A percentile compares a stretch with the other conserved stretches of the same genome.
phyloP scores from a whole-genome alignment of 1,140 invertebrate genomes.

The Drosophila dunni region DNA sequence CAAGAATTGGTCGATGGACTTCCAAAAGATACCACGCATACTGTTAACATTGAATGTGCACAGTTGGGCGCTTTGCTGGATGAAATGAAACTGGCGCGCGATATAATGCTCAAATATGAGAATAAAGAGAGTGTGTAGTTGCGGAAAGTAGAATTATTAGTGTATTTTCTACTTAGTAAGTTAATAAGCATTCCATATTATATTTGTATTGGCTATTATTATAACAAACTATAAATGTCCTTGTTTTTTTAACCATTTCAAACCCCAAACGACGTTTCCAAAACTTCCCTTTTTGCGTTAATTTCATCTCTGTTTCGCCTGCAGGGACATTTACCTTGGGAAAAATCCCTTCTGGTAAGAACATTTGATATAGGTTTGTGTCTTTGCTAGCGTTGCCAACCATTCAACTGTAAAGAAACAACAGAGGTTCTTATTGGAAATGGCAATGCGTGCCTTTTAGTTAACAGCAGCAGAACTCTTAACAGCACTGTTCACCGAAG shows the following conservation, averaged over 20 bases:
- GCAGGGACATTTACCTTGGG: slow-evolving; percentile 1
- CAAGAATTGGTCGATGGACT: slow-evolving; percentile 80
- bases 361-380: not conserved
- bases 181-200: no score
- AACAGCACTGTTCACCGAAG: no score
- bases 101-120: slow-evolving; percentile 74
- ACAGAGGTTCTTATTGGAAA: not conserved
- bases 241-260: no score
- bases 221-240: no score
- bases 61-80: slow-evolving; percentile 70
- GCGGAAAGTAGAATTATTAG: not conserved
- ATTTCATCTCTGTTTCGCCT: not conserved
- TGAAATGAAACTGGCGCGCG: slow-evolving; percentile 69
- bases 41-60: slow-evolving; percentile 68
- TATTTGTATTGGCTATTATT: no score
- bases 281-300: no score
- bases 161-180: no score
- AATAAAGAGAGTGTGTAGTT: slow-evolving; percentile 52
- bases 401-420: not conserved
- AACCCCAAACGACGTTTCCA: no score
- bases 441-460: not conserved
- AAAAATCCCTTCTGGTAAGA: not conserved
- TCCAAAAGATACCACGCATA: slow-evolving; percentile 73
- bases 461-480: no score
- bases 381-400: slow-evolving; percentile 29